phyloP scores from a whole-genome alignment of 1,140 invertebrate genomes.

The Drosophila lowei region DNA sequence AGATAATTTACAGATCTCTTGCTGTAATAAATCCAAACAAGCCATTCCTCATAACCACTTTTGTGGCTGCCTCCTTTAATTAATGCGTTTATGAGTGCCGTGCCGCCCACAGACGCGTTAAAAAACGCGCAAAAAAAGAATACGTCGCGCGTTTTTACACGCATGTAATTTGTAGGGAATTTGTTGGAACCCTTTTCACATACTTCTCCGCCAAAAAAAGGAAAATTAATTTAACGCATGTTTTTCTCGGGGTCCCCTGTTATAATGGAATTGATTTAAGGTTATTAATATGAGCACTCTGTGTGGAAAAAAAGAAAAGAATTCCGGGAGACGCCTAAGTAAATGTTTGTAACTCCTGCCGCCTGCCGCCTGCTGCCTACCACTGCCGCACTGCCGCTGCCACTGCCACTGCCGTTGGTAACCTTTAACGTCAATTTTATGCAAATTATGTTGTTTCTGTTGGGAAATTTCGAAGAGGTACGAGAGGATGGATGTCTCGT shows the following conservation, averaged over 20 bases:
- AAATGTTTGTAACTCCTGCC: constrained; percentile 73
- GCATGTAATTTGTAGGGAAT: constrained; percentile 73
- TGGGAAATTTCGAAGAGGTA: constrained; percentile 29
- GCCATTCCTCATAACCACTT: no score
- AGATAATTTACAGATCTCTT: constrained; percentile 26
- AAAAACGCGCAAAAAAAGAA: constrained; percentile 23
- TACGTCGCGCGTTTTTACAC: constrained; percentile 63
- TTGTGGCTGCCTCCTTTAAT: constrained; percentile 22
- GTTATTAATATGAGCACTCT: constrained; percentile 75
- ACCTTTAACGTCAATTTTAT: constrained; percentile 83
- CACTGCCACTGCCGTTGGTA: constrained; percentile 38
- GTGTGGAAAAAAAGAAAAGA: constrained; percentile 28
- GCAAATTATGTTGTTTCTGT: constrained; percentile 81
- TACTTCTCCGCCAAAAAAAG: constrained; percentile 61
- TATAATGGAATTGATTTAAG: constrained; percentile 82
- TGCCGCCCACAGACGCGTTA: constrained; percentile 7
- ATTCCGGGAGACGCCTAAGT: constrained; percentile 61
- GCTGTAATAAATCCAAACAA: no score
- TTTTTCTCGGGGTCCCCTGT: constrained; percentile 51
- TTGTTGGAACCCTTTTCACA: constrained; percentile 59
- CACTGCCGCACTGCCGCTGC: no score
- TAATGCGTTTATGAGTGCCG: constrained; percentile 64
- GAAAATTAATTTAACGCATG: constrained; percentile 82
- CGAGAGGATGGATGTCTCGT: constrained; percentile 19
- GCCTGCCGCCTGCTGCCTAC: constrained; percentile 49